phyloP scores from a whole-genome alignment of 2,113 vertebrate species.

The Gulo gulo region DNA sequence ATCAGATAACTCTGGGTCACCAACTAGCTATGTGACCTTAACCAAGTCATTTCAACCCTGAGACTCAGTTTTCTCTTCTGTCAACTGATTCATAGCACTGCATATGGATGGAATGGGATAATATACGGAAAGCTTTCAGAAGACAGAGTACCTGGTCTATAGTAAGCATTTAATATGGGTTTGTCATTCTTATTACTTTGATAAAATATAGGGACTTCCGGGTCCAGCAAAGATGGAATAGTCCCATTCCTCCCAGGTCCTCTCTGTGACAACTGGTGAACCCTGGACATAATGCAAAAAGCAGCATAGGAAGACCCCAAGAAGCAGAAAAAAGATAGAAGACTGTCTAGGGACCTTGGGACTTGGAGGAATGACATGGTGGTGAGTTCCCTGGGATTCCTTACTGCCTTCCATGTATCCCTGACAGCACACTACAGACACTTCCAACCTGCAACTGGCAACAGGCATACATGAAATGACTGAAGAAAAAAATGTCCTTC shows the following conservation, averaged over 20 bases:
- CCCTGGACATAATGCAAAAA: background rate
- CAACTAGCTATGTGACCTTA: background rate
- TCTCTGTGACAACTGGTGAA: background rate
- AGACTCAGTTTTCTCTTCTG: conserved; percentile 30
- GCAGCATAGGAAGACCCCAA: background rate
- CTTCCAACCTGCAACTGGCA: background rate
- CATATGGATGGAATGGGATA: background rate
- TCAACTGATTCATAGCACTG: background rate
- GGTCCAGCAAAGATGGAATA: background rate
- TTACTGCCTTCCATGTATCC: background rate
- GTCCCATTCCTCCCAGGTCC: background rate
- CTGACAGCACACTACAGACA: background rate
- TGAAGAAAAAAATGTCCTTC: background rate
- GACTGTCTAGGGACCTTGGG: background rate
- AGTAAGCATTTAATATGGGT: background rate
- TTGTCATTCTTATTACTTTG: conserved; percentile 1
- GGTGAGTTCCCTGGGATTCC: background rate
- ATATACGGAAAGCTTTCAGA: background rate
- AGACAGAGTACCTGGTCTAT: background rate
- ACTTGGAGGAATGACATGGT: background rate
- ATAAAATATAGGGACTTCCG: background rate
- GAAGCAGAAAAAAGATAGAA: background rate
- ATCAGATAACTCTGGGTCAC: background rate
- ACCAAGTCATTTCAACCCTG: background rate
- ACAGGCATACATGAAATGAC: background rate